Percentiles rank a stretch among this genome's conserved stretches.
These are phyloP conservation scores for Drosophila tsacasi DNA, from an alignment of 1,140 invertebrate species.

Conservation along the genomic window DNA sequence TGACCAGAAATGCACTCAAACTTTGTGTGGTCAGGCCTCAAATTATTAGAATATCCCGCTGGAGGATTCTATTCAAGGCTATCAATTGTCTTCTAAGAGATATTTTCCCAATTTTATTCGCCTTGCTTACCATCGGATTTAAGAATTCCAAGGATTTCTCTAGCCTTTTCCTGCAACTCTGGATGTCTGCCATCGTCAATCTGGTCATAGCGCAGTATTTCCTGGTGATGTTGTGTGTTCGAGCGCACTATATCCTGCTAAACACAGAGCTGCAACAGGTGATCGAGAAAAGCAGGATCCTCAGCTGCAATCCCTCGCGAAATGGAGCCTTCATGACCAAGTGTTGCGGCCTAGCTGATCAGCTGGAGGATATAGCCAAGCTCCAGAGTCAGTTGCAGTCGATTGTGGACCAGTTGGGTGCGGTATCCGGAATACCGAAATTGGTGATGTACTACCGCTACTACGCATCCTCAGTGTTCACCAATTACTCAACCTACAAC, in stretches of 20 bases:
- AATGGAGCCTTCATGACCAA: not conserved
- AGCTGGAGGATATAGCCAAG: conserved; percentile 3
- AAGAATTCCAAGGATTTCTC: rapidly evolving
- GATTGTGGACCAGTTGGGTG: not conserved
- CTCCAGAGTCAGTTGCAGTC: not conserved
- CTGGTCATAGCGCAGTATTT: not conserved
- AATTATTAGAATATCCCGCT: not conserved
- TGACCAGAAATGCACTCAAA: not conserved
- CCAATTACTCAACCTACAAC: not conserved
- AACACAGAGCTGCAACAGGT: not conserved
- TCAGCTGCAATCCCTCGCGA: not conserved
- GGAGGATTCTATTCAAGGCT: not conserved
- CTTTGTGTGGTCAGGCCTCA: not conserved
- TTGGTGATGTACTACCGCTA: not conserved
- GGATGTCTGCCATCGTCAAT: not conserved
- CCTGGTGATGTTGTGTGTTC: not conserved
- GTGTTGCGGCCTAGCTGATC: conserved; percentile 6
- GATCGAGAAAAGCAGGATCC: not conserved
- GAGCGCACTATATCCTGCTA: not conserved
- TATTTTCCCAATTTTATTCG: rapidly evolving
- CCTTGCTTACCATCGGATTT: rapidly evolving
- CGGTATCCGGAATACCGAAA: not conserved
- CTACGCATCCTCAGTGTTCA: not conserved
- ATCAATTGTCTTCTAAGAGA: not conserved
- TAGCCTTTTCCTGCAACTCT: not conserved